Percentiles rank a stretch among this genome's conserved stretches.
Conservation (phyloP, 2,888 invertebrate genomes). For the Drosophila paramelanica region DNA sequence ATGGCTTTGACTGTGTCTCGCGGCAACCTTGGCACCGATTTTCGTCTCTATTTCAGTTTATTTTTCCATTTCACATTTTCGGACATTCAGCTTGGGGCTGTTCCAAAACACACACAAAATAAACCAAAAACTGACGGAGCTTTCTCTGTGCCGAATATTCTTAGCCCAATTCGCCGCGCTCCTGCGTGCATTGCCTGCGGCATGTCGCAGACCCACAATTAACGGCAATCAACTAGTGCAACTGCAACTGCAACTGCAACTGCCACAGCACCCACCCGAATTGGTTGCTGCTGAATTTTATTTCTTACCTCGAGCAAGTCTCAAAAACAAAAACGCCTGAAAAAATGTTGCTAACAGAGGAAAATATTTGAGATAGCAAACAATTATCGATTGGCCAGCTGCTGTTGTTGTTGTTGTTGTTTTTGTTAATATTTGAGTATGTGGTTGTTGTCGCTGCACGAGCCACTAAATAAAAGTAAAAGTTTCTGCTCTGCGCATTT, state of each 20-base stretch:
- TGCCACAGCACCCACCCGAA: conserved; percentile 26
- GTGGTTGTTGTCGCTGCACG: conserved; percentile 36
- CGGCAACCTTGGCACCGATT: conserved; percentile 75
- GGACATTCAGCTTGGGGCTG: not conserved
- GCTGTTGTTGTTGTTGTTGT: conserved; percentile 11
- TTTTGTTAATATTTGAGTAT: conserved; percentile 23
- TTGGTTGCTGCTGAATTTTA: conserved; percentile 31
- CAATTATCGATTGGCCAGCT: conserved; percentile 57
- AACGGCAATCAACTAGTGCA: conserved; percentile 31
- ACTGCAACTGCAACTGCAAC: conserved; percentile 24
- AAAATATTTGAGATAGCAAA: conserved; percentile 64
- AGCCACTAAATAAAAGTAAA: conserved; percentile 55
- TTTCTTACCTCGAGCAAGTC: conserved; percentile 3
- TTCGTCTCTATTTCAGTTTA: conserved; percentile 11
- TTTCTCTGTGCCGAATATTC: conserved; percentile 40
- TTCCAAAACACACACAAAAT: not conserved
- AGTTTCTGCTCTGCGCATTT: conserved; percentile 45
- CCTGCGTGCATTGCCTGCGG: conserved; percentile 5
- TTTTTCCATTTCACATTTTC: conserved; percentile 15
- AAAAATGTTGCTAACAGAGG: conserved; percentile 17
- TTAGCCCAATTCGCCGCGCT: conserved; percentile 29
- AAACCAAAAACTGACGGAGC: conserved; percentile 1
- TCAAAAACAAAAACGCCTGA: not conserved
- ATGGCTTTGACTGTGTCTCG: conserved; percentile 59
- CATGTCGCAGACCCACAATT: conserved; percentile 31